Evolutionary conservation across 2,888 invertebrate genomes (phyloP).

Genomic region (Amphipyra tragopoginis): DNA sequence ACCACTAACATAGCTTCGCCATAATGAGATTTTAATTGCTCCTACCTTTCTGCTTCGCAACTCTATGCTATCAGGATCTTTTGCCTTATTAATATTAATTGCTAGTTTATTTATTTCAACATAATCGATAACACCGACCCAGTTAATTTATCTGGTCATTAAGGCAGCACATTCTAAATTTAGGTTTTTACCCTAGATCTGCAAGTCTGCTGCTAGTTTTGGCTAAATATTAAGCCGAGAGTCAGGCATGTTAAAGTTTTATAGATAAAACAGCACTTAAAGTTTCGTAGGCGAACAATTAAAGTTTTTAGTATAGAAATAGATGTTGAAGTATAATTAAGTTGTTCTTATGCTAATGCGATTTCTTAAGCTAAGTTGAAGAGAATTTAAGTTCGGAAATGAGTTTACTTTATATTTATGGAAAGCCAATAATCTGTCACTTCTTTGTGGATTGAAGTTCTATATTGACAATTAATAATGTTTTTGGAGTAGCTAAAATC

Average conservation of each 20-base stretch:
- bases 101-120: slow-evolving; percentile 39
- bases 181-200: slow-evolving; percentile 23
- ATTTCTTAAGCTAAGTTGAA: slow-evolving; percentile 8
- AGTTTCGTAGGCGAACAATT: slow-evolving; percentile 32
- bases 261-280: slow-evolving; percentile 30
- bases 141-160: slow-evolving; percentile 36
- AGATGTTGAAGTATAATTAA: slow-evolving; percentile 19
- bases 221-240: slow-evolving; percentile 22
- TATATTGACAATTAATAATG: slow-evolving; percentile 5
- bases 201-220: slow-evolving; percentile 33
- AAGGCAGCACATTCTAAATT: slow-evolving; percentile 24
- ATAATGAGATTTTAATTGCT: slow-evolving; percentile 68
- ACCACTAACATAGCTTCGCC: slow-evolving; percentile 30
- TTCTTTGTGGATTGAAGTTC: slow-evolving; percentile 1
- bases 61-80: slow-evolving; percentile 34
- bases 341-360: slow-evolving; percentile 21
- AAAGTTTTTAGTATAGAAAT: slow-evolving; percentile 35
- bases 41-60: slow-evolving; percentile 38
- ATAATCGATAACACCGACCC: slow-evolving; percentile 39
- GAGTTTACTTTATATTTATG: slow-evolving; percentile 12
- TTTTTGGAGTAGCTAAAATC: neutral
- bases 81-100: slow-evolving; percentile 56
- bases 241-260: slow-evolving; percentile 25
- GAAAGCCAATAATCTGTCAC: neutral
- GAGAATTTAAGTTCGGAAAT: slow-evolving; percentile 30